phyloP scores from a whole-genome alignment of 2,888 invertebrate species.

The Apamea sordens region DNA sequence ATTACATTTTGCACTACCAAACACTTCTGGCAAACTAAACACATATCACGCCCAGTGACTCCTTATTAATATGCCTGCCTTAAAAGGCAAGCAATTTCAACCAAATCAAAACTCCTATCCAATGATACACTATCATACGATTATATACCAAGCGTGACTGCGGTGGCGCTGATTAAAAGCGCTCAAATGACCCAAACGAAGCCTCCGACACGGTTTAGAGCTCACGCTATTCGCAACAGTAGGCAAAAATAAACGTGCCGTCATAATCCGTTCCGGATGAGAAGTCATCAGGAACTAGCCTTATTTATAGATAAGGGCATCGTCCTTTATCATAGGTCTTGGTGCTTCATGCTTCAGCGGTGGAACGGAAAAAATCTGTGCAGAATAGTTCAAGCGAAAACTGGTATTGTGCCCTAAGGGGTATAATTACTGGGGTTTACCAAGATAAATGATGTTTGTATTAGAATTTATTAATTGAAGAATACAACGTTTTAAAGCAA shows the following conservation, averaged over 20 bases:
- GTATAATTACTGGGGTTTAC: constrained; percentile 5
- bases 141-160: constrained; percentile 58
- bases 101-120: constrained; percentile 55
- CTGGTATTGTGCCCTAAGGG: not conserved
- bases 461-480: constrained; percentile 17
- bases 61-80: constrained; percentile 26
- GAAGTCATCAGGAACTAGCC: constrained; percentile 77
- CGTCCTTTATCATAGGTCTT: constrained; percentile 73
- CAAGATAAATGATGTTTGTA: constrained; percentile 19
- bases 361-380: constrained; percentile 67
- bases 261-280: constrained; percentile 73
- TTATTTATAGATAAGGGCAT: constrained; percentile 77
- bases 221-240: constrained; percentile 63
- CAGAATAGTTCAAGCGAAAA: constrained; percentile 47
- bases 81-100: constrained; percentile 52
- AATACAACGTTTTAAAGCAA: constrained; percentile 23
- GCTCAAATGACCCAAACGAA: constrained; percentile 62
- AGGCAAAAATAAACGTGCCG: constrained; percentile 60
- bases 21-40: constrained; percentile 9
- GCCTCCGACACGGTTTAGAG: constrained; percentile 53
- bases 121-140: constrained; percentile 60
- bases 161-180: constrained; percentile 57
- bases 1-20: not conserved
- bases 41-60: constrained; percentile 16
- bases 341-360: constrained; percentile 61